Base-by-base conservation (phyloP, 2,797 vertebrate genomes). In the Notolepis coatsorum region DNA sequence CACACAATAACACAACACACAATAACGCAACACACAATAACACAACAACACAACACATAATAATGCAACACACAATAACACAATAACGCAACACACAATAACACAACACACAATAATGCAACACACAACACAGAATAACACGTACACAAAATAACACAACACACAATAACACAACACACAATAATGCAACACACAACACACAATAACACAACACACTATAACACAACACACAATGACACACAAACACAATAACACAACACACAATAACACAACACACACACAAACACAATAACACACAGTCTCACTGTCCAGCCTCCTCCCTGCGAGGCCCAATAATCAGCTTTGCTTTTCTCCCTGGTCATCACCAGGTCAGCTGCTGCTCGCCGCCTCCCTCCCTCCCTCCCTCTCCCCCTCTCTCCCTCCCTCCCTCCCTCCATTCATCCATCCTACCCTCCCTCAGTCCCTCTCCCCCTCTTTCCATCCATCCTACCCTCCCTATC, bases 341-440 rank as follows among this genome's bases (percentile, higher is more conserved):
- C 78, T 79, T 79, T 83, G 8, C 70, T 74, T 69, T 62, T 77
- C 86, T 80, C 81, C 21, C 67, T 79, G 74, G 80, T 73, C 65
- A 50, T 50, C 13, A 17, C 42, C n/a, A 51, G 50, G 65, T 82
- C 81, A 88, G 81, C 86, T 85, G 88, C 88, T 84, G 66, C 77
- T 62, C 43, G 55, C 23, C 25, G 54, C 69, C 53, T 18, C 15
- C 12, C 48, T 13, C 20, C 33, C 50, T 4, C 28, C 28, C n/a
- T 8, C 23, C 27, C 30, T 28, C 38, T 37, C 23, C 46, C 51
- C 20, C 62, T 4, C 39, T 23, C 33, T 12, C 25, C 54, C 45
- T 31, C 51, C 21, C 45, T 25, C 33, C 25, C 33, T 53, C 21
- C 60, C 13, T 20, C 68, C 74, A n/a, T n/a, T n/a, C n/a, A n/a